phyloP scores from a whole-genome alignment of 2,113 vertebrate genomes.

The Synchiropus splendidus region DNA sequence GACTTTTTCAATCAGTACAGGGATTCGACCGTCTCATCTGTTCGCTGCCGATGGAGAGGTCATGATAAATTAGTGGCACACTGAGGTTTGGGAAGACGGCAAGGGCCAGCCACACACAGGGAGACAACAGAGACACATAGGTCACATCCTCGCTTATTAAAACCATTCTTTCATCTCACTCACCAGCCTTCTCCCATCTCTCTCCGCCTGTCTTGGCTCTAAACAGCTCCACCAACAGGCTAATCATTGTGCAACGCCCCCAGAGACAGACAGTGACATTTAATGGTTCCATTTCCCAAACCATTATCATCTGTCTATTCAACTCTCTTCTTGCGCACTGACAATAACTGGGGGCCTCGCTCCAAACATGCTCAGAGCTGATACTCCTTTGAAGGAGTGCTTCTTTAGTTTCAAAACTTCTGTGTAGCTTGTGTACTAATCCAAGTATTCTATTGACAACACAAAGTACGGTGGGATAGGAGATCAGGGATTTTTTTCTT shows the following conservation, averaged over 20 bases:
- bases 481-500: too few relatives aligned
- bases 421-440: neutral
- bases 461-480: too few relatives aligned
- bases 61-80: conserved; percentile 54
- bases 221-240: conserved; percentile 43
- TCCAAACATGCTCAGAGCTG: conserved; percentile 28
- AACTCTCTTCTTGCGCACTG: conserved; percentile 11
- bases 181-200: conserved; percentile 22
- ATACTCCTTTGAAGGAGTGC: conserved; percentile 20
- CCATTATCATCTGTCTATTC: conserved; percentile 48
- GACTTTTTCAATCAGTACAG: conserved; percentile 56
- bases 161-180: conserved; percentile 17
- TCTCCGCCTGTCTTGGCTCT: conserved; percentile 19
- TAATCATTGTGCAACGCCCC: conserved; percentile 31
- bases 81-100: conserved; percentile 37
- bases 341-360: conserved; percentile 31
- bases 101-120: conserved; percentile 9
- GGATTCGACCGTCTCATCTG: conserved; percentile 49
- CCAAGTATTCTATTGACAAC: neutral
- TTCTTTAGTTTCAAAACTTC: neutral
- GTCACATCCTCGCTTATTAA: conserved; percentile 18
- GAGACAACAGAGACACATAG: conserved; percentile 13
- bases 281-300: conserved; percentile 41
- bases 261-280: conserved; percentile 44
- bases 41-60: conserved; percentile 54